Base-by-base conservation (phyloP, 2,797 vertebrate species). In the Podarcis lilfordi region DNA sequence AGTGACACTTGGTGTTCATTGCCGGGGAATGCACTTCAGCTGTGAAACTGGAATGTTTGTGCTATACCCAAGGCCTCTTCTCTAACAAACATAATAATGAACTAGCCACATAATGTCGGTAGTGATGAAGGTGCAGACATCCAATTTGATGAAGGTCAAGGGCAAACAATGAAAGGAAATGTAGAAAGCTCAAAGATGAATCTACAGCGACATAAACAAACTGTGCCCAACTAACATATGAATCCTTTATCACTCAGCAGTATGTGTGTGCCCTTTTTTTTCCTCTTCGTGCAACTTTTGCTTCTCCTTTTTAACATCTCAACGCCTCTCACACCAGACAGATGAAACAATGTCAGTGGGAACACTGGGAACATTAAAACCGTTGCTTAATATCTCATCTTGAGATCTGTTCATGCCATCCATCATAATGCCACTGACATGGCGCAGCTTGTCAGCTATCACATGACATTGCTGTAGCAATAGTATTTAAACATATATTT, bases 1-100 rank as follows among this genome's bases (percentile, higher is more conserved):
- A 97, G 97, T 97, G 97, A 97, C 97, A 97, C 96, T 96, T 97
- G 96, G 97, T 97, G 97, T 97, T 97, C 97, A 96, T 88, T 96
- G 92, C 43, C 93, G 86, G 97, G 96, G 97, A 97, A 96, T 97
- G 96, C 97, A 97, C 95, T 96, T 94, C 93, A 64, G 81, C 71
- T 66, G 89, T 89, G 92, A 86, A 0, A 0, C 75, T 82, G 64
- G 85, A 85, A 27, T 17, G 50, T 61, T 80, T 45, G 25, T 93
- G 89, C 72, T 89, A 66, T 85, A 92, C 75, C 91, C 94, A 86
- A 91, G 64, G 91, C 90, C 91, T 92, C 91, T 95, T 91, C 89
- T 91, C 94, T 92, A 88, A 91, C 80, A 80, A 0, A 0, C 27
- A 89, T 88, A 88, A 91, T 93, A 92, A 90, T 29, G 81, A 87